A percentile compares a stretch with the other conserved stretches of the same genome.
Conservation (phyloP, 2,888 invertebrate species). For the Drymonia ruficornis region DNA sequence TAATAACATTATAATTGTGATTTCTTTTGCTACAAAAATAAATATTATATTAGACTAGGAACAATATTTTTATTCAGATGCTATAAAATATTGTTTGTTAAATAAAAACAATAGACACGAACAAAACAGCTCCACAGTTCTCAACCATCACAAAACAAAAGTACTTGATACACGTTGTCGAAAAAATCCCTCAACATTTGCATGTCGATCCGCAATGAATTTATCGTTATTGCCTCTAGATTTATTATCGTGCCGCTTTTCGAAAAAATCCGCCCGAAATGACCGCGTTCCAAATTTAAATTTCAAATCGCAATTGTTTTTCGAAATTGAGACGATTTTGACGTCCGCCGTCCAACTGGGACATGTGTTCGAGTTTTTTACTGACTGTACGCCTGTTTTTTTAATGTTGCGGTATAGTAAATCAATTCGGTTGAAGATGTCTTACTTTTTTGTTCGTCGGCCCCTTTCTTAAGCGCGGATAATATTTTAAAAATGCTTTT, state of each 20-base stretch:
- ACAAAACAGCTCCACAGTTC: conserved; percentile 45
- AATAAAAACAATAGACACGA: not conserved
- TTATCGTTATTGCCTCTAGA: conserved; percentile 82
- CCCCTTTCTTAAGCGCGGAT: conserved; percentile 52
- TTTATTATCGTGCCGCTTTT: conserved; percentile 75
- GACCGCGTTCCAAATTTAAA: conserved; percentile 77
- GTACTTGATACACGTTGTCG: conserved; percentile 65
- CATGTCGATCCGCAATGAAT: conserved; percentile 84
- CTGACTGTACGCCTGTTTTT: conserved; percentile 52
- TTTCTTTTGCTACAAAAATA: no score
- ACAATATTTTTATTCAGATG: no score
- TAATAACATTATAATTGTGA: no score
- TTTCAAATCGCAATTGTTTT: conserved; percentile 81
- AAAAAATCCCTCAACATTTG: conserved; percentile 80
- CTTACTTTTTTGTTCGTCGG: conserved; percentile 59
- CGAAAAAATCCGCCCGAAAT: conserved; percentile 78
- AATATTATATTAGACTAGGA: no score
- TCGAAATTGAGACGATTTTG: conserved; percentile 83
- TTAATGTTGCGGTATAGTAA: conserved; percentile 54
- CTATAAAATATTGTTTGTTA: no score
- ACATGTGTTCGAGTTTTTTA: conserved; percentile 63
- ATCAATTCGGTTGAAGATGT: conserved; percentile 67
- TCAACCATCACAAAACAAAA: conserved; percentile 53
- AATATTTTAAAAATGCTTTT: conserved; percentile 67
- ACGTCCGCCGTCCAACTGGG: conserved; percentile 66